Base-by-base conservation (phyloP, 2,888 invertebrate species). In the Exocentrus adspersus region DNA sequence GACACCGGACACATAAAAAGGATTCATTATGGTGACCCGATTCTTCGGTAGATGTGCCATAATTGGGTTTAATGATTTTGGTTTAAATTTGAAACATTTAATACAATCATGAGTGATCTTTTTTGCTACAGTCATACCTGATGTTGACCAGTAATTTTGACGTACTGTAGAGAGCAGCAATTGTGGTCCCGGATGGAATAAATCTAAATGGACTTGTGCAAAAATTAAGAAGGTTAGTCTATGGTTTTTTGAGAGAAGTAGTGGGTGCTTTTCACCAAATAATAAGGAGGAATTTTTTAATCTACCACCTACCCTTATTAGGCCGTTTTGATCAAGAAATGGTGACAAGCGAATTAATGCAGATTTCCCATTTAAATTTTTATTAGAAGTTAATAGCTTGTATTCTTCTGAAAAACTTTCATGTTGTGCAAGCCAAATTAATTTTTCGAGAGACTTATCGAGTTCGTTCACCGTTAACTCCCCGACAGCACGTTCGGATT, bases 1-100 rank as follows among this genome's bases (percentile, higher is more conserved):
- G 7, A 56, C 21, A 9, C 56, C 43, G 14, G 21, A 12, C 2
- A 56, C 16, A 21, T 20, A 17, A 56, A 56, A 56, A 20, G 56
- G 56, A 43, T 21, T 1, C 17, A 17, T 4, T 3, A 7, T 3
- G 42, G 42, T 42, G 1, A 56, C 56, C 12, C 43, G 41, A n/a
- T 42, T 14, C 14, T 20, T 43, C 10, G 43, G 56, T 24, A 56
- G 21, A 17, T 53, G 30, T 1, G 37, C 52, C 52, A 52, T 53
- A 10, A 28, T 51, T 14, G 30, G 51, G 28, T 51, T 24, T 3
- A 5, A 3, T 10, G 21, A 19, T 14, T 6, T 37, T 14, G 53
- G 41, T 7, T 53, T 53, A 5, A 37, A 32, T 53, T 28, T 37
- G 6, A 53, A 32, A 19, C 41, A 53, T 37, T 10, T 4, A 20